These are phyloP conservation scores for Dicrostonyx torquatus DNA, from an alignment of 2,797 vertebrate genomes.

Conservation along the genomic window DNA sequence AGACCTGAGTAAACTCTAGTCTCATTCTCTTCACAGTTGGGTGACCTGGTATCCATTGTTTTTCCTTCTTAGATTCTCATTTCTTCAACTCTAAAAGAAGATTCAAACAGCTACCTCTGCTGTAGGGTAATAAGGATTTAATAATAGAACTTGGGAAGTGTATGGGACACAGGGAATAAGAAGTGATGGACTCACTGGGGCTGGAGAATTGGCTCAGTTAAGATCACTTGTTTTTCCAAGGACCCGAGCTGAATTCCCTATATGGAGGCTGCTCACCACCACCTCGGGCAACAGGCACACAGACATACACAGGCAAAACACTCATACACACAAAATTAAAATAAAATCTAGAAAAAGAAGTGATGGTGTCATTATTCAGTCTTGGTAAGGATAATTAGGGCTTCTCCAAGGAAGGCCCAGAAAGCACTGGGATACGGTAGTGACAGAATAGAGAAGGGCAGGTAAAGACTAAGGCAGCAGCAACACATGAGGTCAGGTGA, in stretches of 20 bases:
- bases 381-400: neutral
- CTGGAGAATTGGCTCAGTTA: neutral
- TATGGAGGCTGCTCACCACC: neutral
- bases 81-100: constrained; percentile 36
- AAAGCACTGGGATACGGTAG: neutral
- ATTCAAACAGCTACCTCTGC: neutral
- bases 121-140: neutral
- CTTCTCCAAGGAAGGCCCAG: neutral
- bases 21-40: neutral
- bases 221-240: neutral
- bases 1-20: constrained; percentile 10
- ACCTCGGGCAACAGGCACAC: neutral
- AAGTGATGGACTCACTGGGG: neutral
- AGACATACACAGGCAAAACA: neutral
- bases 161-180: neutral
- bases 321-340: neutral
- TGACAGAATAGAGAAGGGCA: neutral
- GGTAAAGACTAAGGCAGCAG: constrained; percentile 21
- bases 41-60: neutral
- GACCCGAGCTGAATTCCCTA: neutral
- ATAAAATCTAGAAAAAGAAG: neutral
- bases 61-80: neutral
- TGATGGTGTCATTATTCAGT: neutral
- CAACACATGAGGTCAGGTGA: neutral
- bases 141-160: neutral